phyloP scores from a whole-genome alignment of 1,140 invertebrate species.

The Drosophila ironensis region DNA sequence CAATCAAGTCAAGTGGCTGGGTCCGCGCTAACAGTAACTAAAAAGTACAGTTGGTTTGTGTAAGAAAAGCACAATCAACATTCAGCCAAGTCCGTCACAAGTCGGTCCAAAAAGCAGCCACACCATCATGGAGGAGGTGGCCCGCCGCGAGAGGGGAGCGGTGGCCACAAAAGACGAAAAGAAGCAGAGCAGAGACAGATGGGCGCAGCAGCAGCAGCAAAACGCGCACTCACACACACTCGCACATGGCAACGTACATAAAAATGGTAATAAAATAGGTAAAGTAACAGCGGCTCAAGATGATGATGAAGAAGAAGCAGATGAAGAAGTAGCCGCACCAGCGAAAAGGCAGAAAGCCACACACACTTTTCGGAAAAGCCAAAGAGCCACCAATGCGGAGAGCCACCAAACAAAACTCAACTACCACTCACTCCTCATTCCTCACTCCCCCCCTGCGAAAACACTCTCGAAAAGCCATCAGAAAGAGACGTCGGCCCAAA shows the following conservation, averaged over 20 bases:
- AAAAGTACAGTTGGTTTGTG: conserved; percentile 77
- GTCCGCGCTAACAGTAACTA: conserved; percentile 65
- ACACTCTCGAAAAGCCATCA: conserved; percentile 8
- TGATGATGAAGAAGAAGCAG: conserved; percentile 25
- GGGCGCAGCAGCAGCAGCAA: conserved; percentile 33
- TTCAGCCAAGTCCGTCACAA: conserved; percentile 49
- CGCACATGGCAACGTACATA: conserved; percentile 21
- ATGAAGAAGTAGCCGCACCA: conserved; percentile 14
- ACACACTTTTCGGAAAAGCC: conserved; percentile 46
- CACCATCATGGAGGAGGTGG: conserved; percentile 32
- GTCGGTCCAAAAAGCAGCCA: conserved; percentile 35
- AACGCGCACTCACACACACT: conserved; percentile 25
- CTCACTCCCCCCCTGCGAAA: conserved; percentile 21
- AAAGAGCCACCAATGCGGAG: conserved; percentile 15
- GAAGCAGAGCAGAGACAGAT: conserved; percentile 48
- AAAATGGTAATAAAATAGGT: conserved; percentile 62
- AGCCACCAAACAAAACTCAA: conserved; percentile 21
- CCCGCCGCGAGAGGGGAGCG: conserved; percentile 6
- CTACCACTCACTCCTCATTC: no score
- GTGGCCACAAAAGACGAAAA: conserved; percentile 2
- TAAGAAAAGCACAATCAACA: conserved; percentile 65
- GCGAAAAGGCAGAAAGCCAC: conserved; percentile 28
- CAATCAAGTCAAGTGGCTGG: conserved; percentile 72
- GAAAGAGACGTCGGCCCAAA: conserved; percentile 20
- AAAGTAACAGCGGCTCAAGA: conserved; percentile 47